These are phyloP conservation scores for Actinernus sp. DNA, from an alignment of 92 coral and sea anemone species.

Conservation along the genomic window DNA sequence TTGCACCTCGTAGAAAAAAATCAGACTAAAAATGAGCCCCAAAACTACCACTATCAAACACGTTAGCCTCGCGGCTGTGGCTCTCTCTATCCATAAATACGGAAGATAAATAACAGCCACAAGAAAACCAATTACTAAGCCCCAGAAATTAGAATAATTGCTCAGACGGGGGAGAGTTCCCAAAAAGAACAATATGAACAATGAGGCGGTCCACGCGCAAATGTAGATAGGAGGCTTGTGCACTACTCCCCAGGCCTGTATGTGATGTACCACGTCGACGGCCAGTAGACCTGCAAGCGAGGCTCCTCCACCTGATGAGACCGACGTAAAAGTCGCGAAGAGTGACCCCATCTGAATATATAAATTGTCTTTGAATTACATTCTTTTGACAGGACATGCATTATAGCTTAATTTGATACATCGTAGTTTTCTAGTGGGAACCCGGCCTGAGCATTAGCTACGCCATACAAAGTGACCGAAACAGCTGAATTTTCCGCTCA, in stretches of 20 bases:
- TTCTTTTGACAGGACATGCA: background rate
- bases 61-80: background rate
- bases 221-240: slow-evolving; percentile 4
- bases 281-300: slow-evolving; percentile 56
- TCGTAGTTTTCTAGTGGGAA: too few species aligned
- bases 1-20: slow-evolving; percentile 63
- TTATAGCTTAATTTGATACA: background rate
- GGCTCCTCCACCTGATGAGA: slow-evolving; percentile 39
- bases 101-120: slow-evolving; percentile 17
- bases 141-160: slow-evolving; percentile 39
- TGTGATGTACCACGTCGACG: slow-evolving; percentile 23
- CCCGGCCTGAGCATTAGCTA: too few species aligned
- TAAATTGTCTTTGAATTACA: too few species aligned
- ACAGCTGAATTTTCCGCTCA: too few species aligned
- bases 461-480: too few species aligned
- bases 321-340: slow-evolving; percentile 2
- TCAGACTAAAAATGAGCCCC: slow-evolving; percentile 26
- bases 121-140: slow-evolving; percentile 37
- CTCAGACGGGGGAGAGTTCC: slow-evolving; percentile 58
- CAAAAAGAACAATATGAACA: slow-evolving; percentile 6
- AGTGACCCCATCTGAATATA: slow-evolving; percentile 18
- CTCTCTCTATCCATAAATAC: background rate
- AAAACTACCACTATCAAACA: background rate
- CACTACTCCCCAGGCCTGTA: slow-evolving; percentile 14
- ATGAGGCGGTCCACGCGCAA: background rate